phyloP scores from a whole-genome alignment of 2,888 invertebrate genomes.

The Thymelicus lineola region DNA sequence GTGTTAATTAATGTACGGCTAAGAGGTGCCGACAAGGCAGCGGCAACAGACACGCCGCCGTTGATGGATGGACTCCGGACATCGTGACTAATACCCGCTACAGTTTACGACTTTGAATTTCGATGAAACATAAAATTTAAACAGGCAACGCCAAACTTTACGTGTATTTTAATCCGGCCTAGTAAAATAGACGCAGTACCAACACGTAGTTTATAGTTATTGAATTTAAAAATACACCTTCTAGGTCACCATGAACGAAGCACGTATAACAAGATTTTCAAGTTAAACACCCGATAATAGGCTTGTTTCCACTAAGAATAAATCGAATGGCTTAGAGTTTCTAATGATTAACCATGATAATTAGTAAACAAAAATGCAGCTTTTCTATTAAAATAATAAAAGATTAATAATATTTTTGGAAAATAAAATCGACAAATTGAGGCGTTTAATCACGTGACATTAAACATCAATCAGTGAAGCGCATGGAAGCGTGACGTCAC shows the following conservation, averaged over 20 bases:
- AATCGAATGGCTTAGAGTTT: too few species aligned
- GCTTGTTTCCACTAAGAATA: too few species aligned
- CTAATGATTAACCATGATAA: too few species aligned
- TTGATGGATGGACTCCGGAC: conserved; percentile 64
- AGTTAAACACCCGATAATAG: neutral
- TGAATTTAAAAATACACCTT: conserved; percentile 10
- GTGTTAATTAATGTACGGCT: conserved; percentile 67
- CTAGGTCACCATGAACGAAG: conserved; percentile 4
- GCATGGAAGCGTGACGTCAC: too few species aligned
- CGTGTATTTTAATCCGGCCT: conserved; percentile 42
- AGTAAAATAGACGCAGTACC: conserved; percentile 43
- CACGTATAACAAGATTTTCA: conserved; percentile 4
- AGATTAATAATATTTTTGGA: too few species aligned
- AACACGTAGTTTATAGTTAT: conserved; percentile 9
- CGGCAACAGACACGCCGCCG: conserved; percentile 52
- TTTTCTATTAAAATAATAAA: too few species aligned
- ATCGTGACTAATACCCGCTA: conserved; percentile 61
- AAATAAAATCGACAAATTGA: too few species aligned
- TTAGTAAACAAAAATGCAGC: too few species aligned
- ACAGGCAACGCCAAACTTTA: conserved; percentile 55
- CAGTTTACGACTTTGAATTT: conserved; percentile 62
- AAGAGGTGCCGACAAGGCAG: conserved; percentile 63
- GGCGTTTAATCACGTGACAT: too few species aligned
- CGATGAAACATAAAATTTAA: conserved; percentile 66
- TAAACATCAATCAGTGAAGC: too few species aligned